phyloP scores from a whole-genome alignment of 2,797 vertebrate genomes.

The Pitangus sulphuratus region DNA sequence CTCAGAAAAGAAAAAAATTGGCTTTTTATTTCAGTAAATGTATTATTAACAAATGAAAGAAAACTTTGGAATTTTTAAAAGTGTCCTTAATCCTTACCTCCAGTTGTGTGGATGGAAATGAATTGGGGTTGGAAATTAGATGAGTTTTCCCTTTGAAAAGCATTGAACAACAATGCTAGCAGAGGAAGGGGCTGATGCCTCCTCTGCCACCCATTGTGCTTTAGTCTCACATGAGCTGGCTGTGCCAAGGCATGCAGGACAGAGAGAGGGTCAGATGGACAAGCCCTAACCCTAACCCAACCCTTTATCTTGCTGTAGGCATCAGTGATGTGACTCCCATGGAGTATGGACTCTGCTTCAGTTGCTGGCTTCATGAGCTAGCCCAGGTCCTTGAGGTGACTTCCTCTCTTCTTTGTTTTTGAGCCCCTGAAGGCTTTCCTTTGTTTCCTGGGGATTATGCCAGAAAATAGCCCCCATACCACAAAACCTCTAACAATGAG shows the following conservation, averaged over 20 bases:
- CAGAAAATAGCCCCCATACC: neutral
- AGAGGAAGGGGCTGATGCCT: neutral
- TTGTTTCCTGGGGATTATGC: neutral
- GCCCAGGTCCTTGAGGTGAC: neutral
- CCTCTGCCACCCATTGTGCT: accelerated
- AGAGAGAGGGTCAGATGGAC: neutral
- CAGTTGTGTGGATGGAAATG: neutral
- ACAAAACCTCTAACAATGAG: neutral
- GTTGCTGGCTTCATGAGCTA: neutral
- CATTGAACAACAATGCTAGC: accelerated
- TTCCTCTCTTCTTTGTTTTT: neutral
- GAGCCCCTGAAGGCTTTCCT: neutral
- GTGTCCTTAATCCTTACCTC: neutral
- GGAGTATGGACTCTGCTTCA: accelerated
- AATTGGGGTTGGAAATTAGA: neutral
- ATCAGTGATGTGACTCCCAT: accelerated
- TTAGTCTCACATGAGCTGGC: accelerated
- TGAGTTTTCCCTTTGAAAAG: neutral
- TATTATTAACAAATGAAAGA: neutral
- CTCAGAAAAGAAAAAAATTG: neutral
- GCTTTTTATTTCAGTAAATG: neutral
- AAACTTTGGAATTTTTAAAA: neutral
- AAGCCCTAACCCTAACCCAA: neutral
- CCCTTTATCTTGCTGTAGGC: neutral
- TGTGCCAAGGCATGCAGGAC: neutral